Evolutionary conservation across 2,888 invertebrate genomes (phyloP).

Genomic region (Gisinianus flammeolus): DNA sequence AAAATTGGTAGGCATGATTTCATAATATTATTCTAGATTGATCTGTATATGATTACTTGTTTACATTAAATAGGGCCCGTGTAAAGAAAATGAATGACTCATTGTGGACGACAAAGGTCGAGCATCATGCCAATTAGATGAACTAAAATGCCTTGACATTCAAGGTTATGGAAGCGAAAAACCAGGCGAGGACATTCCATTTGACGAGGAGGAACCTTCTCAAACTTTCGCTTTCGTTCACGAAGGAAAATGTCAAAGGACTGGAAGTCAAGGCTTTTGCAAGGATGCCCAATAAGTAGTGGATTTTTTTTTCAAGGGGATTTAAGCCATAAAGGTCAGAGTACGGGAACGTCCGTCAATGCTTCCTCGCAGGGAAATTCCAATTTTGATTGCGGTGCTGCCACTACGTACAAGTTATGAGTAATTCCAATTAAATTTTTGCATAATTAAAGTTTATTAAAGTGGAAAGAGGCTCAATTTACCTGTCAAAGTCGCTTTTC

Average conservation of each 20-base stretch:
- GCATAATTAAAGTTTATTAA: too few relatives aligned
- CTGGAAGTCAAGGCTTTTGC: slow-evolving; percentile 14
- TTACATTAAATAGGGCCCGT: slow-evolving; percentile 10
- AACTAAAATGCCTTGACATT: not conserved
- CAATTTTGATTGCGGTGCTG: too few relatives aligned
- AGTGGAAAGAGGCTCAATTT: too few relatives aligned
- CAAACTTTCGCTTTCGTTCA: not conserved
- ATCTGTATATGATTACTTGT: not conserved
- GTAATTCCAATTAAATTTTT: too few relatives aligned
- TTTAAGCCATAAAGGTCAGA: too few relatives aligned
- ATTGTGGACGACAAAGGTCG: not conserved
- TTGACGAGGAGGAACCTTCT: not conserved
- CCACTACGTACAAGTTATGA: too few relatives aligned
- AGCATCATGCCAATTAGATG: not conserved
- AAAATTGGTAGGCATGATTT: not conserved
- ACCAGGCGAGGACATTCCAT: not conserved
- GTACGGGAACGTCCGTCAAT: too few relatives aligned
- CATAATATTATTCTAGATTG: not conserved
- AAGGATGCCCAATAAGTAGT: too few relatives aligned
- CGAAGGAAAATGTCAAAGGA: slow-evolving; percentile 21
- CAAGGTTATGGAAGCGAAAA: not conserved
- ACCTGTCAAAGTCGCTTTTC: too few relatives aligned
- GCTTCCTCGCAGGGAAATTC: too few relatives aligned
- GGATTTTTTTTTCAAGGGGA: too few relatives aligned
- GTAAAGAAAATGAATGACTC: not conserved